phyloP scores from a whole-genome alignment of 1,140 invertebrate species.

The Orius insidiosus region DNA sequence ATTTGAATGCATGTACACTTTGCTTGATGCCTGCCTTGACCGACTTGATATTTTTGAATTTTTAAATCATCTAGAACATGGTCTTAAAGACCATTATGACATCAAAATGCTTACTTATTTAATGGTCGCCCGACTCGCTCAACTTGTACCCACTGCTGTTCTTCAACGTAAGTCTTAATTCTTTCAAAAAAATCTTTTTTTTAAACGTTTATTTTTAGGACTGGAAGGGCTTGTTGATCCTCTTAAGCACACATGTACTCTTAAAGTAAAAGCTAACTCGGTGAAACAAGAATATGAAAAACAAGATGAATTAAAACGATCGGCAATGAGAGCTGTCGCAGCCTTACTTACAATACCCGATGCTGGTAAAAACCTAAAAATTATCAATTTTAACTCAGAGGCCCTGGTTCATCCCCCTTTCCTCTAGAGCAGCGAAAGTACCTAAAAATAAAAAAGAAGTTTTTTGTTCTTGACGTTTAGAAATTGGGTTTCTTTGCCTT shows the following conservation, averaged over 20 bases:
- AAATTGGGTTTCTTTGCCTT: no score
- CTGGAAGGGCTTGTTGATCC: conserved; percentile 89
- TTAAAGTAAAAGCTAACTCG: conserved; percentile 94
- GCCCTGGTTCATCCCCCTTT: no score
- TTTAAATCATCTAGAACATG: conserved; percentile 82
- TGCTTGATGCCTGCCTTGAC: conserved; percentile 90
- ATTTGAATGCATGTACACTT: conserved; percentile 99
- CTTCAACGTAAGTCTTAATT: conserved; percentile 55
- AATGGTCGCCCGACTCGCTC: conserved; percentile 83
- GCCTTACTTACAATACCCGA: conserved; percentile 84
- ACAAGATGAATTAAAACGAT: conserved; percentile 93
- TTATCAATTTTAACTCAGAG: no score
- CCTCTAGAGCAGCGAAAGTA: no score
- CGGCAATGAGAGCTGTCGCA: conserved; percentile 71
- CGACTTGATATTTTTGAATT: conserved; percentile 93
- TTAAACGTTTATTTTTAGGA: conserved; percentile 35
- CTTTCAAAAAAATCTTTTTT: neutral
- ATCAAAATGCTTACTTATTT: conserved; percentile 98
- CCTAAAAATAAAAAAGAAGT: no score
- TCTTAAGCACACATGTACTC: conserved; percentile 75
- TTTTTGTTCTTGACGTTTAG: no score
- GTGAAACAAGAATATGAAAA: conserved; percentile 99
- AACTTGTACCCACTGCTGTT: conserved; percentile 81
- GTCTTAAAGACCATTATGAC: conserved; percentile 92
- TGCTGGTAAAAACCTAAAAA: conserved; percentile 56